A percentile compares a stretch with the other conserved stretches of the same genome.
phyloP scores from a whole-genome alignment of 2,113 vertebrate genomes.

The Daphoenositta chrysoptera region DNA sequence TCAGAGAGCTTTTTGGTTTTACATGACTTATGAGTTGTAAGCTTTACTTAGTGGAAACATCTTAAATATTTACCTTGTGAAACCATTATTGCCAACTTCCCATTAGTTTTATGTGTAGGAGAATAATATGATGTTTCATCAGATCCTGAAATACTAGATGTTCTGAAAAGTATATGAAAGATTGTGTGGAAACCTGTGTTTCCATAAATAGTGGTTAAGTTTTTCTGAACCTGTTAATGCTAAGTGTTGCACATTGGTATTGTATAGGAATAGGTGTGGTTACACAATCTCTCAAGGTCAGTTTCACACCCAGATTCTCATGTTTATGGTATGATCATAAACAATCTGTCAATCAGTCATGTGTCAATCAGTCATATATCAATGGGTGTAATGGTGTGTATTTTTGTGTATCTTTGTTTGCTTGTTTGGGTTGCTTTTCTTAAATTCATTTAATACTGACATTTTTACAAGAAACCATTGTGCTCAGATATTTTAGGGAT shows the following conservation, averaged over 20 bases:
- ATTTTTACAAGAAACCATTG: background rate
- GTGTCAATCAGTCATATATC: background rate
- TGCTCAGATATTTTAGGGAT: background rate
- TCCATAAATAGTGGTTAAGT: background rate
- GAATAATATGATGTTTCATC: background rate
- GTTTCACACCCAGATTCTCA: background rate
- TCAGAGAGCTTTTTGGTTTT: background rate
- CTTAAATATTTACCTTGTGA: background rate
- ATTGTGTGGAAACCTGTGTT: background rate
- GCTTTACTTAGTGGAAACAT: background rate
- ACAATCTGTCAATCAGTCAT: background rate
- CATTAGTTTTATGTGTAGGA: background rate
- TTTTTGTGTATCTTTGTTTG: background rate
- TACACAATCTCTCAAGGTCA: background rate
- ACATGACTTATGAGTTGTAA: background rate
- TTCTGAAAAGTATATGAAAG: background rate
- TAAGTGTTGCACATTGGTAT: background rate
- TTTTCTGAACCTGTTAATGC: background rate
- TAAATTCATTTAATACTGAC: background rate
- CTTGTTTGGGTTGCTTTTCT: background rate
- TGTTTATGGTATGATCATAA: background rate
- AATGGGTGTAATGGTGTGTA: background rate
- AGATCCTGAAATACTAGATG: background rate
- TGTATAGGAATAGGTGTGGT: accelerated
- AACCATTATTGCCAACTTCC: background rate